phyloP scores from a whole-genome alignment of 64 coral and sea anemone species.

The Platygyra sinensis region DNA sequence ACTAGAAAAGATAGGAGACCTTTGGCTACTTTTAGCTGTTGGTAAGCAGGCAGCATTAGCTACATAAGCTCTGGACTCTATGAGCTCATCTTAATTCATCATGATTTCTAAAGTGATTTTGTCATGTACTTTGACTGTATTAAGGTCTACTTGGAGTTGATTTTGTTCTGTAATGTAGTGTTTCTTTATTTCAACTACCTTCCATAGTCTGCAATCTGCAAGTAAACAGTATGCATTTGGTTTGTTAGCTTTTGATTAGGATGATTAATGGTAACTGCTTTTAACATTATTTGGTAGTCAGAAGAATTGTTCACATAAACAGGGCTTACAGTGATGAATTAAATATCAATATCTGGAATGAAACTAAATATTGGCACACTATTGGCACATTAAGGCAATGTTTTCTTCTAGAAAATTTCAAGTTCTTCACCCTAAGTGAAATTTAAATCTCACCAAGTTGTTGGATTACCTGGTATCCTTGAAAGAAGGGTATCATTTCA shows the following conservation, averaged over 20 bases:
- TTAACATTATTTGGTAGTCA: no score
- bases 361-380: no score
- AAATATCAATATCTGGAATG: no score
- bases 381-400: no score
- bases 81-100: not conserved
- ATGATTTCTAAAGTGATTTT: not conserved
- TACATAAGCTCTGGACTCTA: not conserved
- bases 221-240: not conserved
- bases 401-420: not conserved
- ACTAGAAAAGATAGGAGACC: not conserved
- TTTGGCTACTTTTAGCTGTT: not conserved
- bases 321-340: no score
- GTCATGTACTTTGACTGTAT: not conserved
- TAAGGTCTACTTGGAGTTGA: not conserved
- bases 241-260: not conserved
- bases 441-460: not conserved
- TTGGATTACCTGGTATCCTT: slow-evolving; percentile 84
- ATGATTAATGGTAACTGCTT: not conserved
- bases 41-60: not conserved
- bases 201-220: slow-evolving; percentile 64
- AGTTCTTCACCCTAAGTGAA: not conserved
- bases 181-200: slow-evolving; percentile 18
- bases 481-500: slow-evolving; percentile 92
- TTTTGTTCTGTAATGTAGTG: not conserved
- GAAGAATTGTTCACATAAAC: no score